These are phyloP conservation scores for Zaprionus inermis DNA, from an alignment of 1,140 invertebrate species.

Conservation along the genomic window DNA sequence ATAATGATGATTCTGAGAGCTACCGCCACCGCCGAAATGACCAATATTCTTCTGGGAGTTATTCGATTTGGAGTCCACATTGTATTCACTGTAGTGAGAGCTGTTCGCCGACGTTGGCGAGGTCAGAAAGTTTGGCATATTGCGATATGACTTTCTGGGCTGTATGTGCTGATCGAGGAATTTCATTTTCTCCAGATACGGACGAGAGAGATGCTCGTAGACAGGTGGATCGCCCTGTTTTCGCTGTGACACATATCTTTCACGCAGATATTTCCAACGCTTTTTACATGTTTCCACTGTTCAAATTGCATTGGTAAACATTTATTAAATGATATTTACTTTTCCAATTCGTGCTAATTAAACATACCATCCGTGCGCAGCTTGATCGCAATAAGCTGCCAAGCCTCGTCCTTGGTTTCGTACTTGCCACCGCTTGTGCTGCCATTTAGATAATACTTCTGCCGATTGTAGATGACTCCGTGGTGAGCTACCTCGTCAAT, in stretches of 20 bases:
- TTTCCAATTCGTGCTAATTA: constrained; percentile 12
- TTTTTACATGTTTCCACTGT: constrained; percentile 83
- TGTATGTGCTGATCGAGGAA: constrained; percentile 83
- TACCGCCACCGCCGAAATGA: constrained; percentile 50
- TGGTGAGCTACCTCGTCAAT: constrained; percentile 82
- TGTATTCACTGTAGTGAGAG: constrained; percentile 77
- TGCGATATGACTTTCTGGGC: constrained; percentile 80
- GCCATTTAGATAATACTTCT: constrained; percentile 81
- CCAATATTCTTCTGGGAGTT: constrained; percentile 72
- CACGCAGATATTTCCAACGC: constrained; percentile 83
- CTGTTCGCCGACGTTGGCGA: constrained; percentile 79
- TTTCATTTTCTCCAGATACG: constrained; percentile 84
- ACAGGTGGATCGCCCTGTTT: constrained; percentile 81
- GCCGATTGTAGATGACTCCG: constrained; percentile 81
- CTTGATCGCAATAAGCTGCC: constrained; percentile 76
- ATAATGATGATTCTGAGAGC: constrained; percentile 61
- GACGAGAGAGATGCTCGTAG: constrained; percentile 81
- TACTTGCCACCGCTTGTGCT: constrained; percentile 74
- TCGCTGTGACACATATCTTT: constrained; percentile 81
- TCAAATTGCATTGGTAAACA: constrained; percentile 7
- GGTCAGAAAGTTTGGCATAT: constrained; percentile 78
- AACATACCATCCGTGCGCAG: constrained; percentile 77
- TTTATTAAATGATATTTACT: constrained; percentile 8
- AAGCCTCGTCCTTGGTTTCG: constrained; percentile 82
- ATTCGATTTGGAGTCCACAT: constrained; percentile 82